Conservation (phyloP, 2,888 invertebrate species). For the Pandemis cinnamomeana region DNA sequence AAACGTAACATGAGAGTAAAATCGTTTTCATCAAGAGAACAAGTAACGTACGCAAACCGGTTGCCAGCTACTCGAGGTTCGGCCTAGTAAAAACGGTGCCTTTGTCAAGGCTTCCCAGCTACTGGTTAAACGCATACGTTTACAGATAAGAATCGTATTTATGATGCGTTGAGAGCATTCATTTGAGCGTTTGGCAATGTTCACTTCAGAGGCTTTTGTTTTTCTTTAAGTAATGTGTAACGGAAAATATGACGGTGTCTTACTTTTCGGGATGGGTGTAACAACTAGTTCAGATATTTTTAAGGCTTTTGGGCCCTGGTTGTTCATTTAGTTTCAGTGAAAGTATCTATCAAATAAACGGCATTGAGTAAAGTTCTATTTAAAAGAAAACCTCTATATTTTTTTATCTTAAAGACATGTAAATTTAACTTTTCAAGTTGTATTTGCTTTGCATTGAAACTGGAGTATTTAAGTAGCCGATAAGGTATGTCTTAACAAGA, state of each 20-base stretch:
- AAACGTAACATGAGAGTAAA: constrained; percentile 9
- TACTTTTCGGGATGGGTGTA: not conserved
- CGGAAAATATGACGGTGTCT: not conserved
- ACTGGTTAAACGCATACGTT: not conserved
- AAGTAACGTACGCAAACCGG: constrained; percentile 44
- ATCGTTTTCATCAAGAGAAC: constrained; percentile 32
- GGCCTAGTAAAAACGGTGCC: constrained; percentile 46
- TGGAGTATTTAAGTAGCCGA: not conserved
- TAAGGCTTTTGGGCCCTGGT: too few species aligned
- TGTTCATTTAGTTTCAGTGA: too few species aligned
- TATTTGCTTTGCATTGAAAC: not conserved
- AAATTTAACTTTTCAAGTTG: not conserved
- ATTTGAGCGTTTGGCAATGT: not conserved
- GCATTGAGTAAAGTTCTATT: not conserved
- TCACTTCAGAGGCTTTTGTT: not conserved
- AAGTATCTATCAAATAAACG: too few species aligned
- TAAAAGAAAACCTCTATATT: not conserved
- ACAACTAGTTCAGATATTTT: too few species aligned
- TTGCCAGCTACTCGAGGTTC: constrained; percentile 35
- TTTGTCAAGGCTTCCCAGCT: constrained; percentile 45
- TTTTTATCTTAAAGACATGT: not conserved
- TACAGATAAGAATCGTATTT: constrained; percentile 16
- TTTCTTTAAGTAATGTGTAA: too few species aligned
- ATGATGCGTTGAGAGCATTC: not conserved
- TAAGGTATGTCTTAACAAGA: not conserved